Base-by-base conservation (phyloP, 2,113 vertebrate species). In the Tachuris rubrigastra region DNA sequence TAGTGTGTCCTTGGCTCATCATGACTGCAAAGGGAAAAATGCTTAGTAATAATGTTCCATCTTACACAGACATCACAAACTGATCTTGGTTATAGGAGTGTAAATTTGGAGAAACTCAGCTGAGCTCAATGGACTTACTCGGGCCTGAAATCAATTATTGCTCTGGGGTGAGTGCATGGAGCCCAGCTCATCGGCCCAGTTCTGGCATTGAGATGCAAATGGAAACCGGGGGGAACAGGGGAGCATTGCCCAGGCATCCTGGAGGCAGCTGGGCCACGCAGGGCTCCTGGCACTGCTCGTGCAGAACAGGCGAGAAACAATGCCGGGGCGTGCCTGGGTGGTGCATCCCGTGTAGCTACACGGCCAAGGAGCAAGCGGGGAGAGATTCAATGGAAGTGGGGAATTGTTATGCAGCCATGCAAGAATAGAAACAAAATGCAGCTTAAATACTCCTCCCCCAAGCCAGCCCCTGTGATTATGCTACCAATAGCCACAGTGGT, bases 91-190 rank as follows among this genome's bases (percentile, higher is more conserved):
- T 60, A 27, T 10, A 33, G 28, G 30, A 23, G 8, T 10, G 37
- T 62, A 41, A 95, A 85, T 33, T 67, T 65, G 71, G 44, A 93
- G 84, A 81, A 67, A 49, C 80, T 59, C 68, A 31, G 47, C 65
- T 25, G 59, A 84, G 56, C 50, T 92, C 89, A 81, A 72, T 35
- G 35, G 74, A 20, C 39, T 91, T 50, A 59, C 52, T 85, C 39
- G 72, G 85, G 95, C 90, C 77, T 93, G 85, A 91, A 95, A 89
- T 96, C 87, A 90, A 53, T 83, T 65, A 68, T 24, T 82, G 79
- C 41, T n/a, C 3, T 28, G 80, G 20, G 79, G 90, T 41, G 73
- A 89, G 59, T 0, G 77, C 79, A 28, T 71, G 72, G 55, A 93
- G 68, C 50, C 39, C 17, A 28, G 66, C 49, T 59, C 66, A 41